Evolutionary conservation across 2,113 vertebrate species (phyloP).

Genomic region (Lepus timidus): DNA sequence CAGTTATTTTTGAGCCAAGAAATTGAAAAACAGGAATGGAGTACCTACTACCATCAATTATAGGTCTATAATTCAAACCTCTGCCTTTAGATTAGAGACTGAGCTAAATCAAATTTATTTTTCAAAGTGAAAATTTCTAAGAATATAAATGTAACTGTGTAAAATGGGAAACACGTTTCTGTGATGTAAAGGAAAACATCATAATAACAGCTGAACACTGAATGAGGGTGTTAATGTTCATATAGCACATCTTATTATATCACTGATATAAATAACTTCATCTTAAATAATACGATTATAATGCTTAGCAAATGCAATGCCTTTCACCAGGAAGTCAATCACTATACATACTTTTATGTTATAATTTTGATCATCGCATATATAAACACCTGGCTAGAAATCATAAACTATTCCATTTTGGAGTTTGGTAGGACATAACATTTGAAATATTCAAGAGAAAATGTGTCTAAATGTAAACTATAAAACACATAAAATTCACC

Average conservation of each 20-base stretch:
- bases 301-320: not conserved
- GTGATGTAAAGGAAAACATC: not conserved
- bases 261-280: too few species aligned
- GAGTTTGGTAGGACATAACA: not conserved
- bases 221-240: not conserved
- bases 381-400: not conserved
- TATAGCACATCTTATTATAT: not conserved
- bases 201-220: not conserved
- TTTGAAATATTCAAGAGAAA: not conserved
- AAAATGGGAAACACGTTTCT: not conserved
- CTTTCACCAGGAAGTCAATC: not conserved
- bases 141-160: not conserved
- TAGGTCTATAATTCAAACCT: not conserved
- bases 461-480: not conserved
- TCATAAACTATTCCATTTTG: not conserved
- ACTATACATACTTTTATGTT: not conserved
- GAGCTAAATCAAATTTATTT: not conserved
- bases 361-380: not conserved
- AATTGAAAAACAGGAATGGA: not conserved
- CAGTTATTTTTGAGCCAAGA: too few species aligned
- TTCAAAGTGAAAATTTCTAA: not conserved
- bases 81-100: not conserved
- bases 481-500: not conserved
- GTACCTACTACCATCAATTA: not conserved
- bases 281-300: not conserved